Evolutionary conservation across 2,797 vertebrate genomes (phyloP).

Genomic region (Eulemur rubriventer): DNA sequence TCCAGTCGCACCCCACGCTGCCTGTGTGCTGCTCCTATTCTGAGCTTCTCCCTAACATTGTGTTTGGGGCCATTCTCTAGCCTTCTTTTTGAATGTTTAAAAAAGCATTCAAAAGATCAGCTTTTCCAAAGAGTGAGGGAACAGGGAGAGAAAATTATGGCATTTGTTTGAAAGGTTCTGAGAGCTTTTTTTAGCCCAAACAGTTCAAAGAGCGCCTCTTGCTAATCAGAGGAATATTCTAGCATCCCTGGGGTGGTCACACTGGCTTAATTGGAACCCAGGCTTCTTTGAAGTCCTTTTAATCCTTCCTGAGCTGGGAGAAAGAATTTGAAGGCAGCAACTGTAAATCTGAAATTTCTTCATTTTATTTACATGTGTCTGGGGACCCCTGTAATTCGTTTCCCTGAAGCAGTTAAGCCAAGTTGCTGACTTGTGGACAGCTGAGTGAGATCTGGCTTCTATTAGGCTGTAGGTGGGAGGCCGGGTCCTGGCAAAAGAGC

Average conservation of each 20-base stretch:
- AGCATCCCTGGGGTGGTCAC: slow-evolving; percentile 83
- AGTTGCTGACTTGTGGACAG: slow-evolving; percentile 74
- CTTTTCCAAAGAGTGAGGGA: slow-evolving; percentile 58
- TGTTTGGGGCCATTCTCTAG: slow-evolving; percentile 60
- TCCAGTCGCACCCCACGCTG: neutral
- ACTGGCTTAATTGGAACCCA: slow-evolving; percentile 85
- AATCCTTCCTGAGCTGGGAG: slow-evolving; percentile 85
- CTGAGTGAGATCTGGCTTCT: slow-evolving; percentile 79
- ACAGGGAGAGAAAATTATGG: slow-evolving; percentile 69
- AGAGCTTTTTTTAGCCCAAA: slow-evolving; percentile 82
- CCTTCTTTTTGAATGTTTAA: slow-evolving; percentile 73
- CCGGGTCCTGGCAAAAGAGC: slow-evolving; percentile 68
- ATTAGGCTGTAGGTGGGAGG: slow-evolving; percentile 63
- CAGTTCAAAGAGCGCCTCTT: slow-evolving; percentile 87
- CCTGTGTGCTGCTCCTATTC: neutral
- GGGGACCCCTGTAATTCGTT: slow-evolving; percentile 80
- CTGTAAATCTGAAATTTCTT: slow-evolving; percentile 83
- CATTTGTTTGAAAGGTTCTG: slow-evolving; percentile 84
- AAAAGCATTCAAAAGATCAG: slow-evolving; percentile 44
- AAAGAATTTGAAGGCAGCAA: slow-evolving; percentile 78
- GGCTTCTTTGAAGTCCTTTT: slow-evolving; percentile 86
- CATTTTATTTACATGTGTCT: slow-evolving; percentile 86
- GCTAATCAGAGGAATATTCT: slow-evolving; percentile 86
- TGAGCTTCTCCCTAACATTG: neutral
- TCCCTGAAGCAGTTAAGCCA: slow-evolving; percentile 72